Conservation (phyloP, 2,888 invertebrate species). For the Bimastos eiseni region DNA sequence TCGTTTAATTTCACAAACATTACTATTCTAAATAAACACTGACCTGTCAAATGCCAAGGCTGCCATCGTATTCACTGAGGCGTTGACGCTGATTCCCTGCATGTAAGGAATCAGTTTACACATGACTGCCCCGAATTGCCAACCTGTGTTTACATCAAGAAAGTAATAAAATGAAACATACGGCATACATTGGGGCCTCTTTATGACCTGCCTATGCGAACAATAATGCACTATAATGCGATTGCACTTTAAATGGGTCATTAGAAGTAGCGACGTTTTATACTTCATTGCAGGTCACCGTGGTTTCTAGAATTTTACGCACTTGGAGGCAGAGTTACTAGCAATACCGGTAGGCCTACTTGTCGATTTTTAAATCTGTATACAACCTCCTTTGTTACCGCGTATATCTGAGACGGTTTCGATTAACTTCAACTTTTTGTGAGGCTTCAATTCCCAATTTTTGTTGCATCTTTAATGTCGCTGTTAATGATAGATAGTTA, state of each 20-base stretch:
- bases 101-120: slow-evolving; percentile 68
- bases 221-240: not conserved
- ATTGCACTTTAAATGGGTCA: not conserved
- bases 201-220: not conserved
- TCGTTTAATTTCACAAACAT: too few species aligned
- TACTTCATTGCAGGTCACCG: not conserved
- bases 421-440: too few species aligned
- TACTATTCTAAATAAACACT: too few species aligned
- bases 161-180: not conserved
- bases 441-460: too few species aligned
- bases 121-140: slow-evolving; percentile 67
- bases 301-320: not conserved
- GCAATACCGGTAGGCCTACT: too few species aligned
- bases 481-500: too few species aligned
- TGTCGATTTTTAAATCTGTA: too few species aligned
- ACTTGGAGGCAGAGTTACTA: too few species aligned
- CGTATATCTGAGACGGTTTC: too few species aligned
- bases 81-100: slow-evolving; percentile 68
- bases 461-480: too few species aligned
- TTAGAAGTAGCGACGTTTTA: not conserved
- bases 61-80: slow-evolving; percentile 67
- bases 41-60: slow-evolving; percentile 68
- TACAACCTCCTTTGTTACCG: too few species aligned
- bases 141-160: slow-evolving; percentile 60
- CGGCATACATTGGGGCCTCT: not conserved